These are phyloP conservation scores for Rhamphomyia laevipes DNA, from an alignment of 2,888 invertebrate genomes.

Conservation along the genomic window DNA sequence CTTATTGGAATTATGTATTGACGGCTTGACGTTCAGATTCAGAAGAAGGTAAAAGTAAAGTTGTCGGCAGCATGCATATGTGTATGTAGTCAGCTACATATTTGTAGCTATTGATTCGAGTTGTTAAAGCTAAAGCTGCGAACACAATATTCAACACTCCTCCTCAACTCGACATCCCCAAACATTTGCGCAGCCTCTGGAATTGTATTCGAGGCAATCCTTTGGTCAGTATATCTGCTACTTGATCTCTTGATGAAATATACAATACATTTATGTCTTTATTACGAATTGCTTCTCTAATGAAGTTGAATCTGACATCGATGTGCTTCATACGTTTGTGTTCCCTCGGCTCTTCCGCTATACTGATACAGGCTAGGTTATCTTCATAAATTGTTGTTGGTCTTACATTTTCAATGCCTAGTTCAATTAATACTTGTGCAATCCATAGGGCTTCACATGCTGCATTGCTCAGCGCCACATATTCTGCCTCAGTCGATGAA, in stretches of 20 bases:
- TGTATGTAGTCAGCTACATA: neutral
- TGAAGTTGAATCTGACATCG: too few species aligned
- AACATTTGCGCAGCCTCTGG: neutral
- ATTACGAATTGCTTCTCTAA: slow-evolving; percentile 6
- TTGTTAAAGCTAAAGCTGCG: too few species aligned
- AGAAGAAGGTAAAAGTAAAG: neutral
- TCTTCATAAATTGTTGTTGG: slow-evolving; percentile 6
- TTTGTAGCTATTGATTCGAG: neutral
- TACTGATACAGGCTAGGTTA: slow-evolving; percentile 10
- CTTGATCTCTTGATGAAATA: neutral
- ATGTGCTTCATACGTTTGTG: too few species aligned
- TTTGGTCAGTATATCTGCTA: neutral
- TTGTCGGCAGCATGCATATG: neutral
- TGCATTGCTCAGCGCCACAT: slow-evolving; percentile 7
- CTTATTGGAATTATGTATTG: too few species aligned
- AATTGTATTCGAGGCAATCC: neutral
- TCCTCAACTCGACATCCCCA: neutral
- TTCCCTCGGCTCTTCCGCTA: slow-evolving; percentile 12
- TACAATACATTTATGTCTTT: neutral
- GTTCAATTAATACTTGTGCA: slow-evolving; percentile 4
- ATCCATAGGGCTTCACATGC: slow-evolving; percentile 8
- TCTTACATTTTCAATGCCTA: neutral
- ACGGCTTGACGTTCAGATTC: too few species aligned
- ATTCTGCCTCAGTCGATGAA: too few species aligned
- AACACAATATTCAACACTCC: neutral